Base-by-base conservation (phyloP, 1,140 invertebrate genomes). In the Drosophila lacteicornis region DNA sequence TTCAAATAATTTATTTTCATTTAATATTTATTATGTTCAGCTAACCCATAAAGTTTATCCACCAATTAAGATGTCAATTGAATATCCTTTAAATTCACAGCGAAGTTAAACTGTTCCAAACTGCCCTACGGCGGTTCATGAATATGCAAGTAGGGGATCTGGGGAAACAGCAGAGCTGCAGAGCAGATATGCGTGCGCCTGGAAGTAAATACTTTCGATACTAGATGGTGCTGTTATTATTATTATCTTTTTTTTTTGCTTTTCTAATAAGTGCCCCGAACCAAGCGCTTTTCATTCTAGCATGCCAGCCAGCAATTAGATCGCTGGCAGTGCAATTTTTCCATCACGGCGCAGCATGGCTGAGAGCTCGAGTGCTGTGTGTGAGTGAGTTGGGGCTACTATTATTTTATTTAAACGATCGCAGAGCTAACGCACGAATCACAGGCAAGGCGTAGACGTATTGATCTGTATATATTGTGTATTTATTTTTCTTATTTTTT, bases 301-400 rank as follows among this genome's bases (percentile, higher is more conserved):
- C 85, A 88, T 90, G 85, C 71, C 67, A 63, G 51, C 56, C 61
- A 78, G 86, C 85, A 88, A 88, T 88, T 88, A 90, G 85, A 88
- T 82, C 38, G 70, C 57, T 58, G 75, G 40, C 49, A 66, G 53
- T 80, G 74, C 75, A 78, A 61, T 79, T 79, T 79, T 79, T 70
- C 63, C 65, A 38, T 76, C 61, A 68, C 33, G 30, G 38, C 19
- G 19, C 53, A 56, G 51, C 22, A 46, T 25, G 49, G 43, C 33
- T 76, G 70, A 63, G 27, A 15, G 27, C 5, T 19, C n/a, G 2
- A 13, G 19, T 11, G 17, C 33, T 47, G 25, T 66, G 76, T 71
- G 50, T 59, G 33, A 38, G 56, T 53, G 42, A 27, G 45, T 59
- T 57, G 57, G 57, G 50, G 50, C 67, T 80, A 60, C 63, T 75